Evolutionary conservation across 2,888 invertebrate species (phyloP), one percentile per base, ranked within the genome.

Genomic region (Eremobia ochroleuca): DNA sequence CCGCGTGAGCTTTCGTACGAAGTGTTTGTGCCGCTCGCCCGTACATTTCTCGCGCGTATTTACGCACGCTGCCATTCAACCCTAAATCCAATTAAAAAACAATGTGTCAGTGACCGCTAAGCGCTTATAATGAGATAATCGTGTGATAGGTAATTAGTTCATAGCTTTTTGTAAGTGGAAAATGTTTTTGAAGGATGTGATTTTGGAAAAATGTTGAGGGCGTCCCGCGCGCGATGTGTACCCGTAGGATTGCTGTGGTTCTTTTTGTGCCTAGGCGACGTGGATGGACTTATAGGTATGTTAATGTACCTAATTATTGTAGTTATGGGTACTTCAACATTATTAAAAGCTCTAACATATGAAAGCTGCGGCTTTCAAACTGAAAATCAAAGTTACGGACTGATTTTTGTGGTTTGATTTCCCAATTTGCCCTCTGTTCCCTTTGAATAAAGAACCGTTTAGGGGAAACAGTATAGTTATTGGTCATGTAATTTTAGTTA

Each of bases 171-270:
- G 85, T 93, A 89, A 72, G 83, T 85, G 93, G 91, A 94, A 93
- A 94, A 95, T 95, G 95, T 90, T 91, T 86, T 85, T 90, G 85
- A 89, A 93, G 92, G 93, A 95, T 95, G 95, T 94, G 95, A 95
- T 88, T 91, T 94, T 85, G 94, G 95, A 93, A 96, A 94, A 95
- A 96, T 96, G 96, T 92, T 96, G 95, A 96, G 88, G 90, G 94
- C 92, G 93, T 92, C 90, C 89, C 88, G 90, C 84, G 92, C 92
- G 92, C 93, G 92, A 94, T 96, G 94, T 90, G 84, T 91, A 91
- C 92, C 91, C 83, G 89, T 93, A 86, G 95, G 95, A 94, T 95
- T 95, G 91, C 92, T 95, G 90, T 95, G 93, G 92, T 89, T 89
- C 87, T 87, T 91, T 81, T 82, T 94, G 85, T 92, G 90, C 83